Evolutionary conservation across 64 coral and sea anemone genomes (phyloP), one percentile per base, ranked within the genome.

Genomic region (Montipora sp.): DNA sequence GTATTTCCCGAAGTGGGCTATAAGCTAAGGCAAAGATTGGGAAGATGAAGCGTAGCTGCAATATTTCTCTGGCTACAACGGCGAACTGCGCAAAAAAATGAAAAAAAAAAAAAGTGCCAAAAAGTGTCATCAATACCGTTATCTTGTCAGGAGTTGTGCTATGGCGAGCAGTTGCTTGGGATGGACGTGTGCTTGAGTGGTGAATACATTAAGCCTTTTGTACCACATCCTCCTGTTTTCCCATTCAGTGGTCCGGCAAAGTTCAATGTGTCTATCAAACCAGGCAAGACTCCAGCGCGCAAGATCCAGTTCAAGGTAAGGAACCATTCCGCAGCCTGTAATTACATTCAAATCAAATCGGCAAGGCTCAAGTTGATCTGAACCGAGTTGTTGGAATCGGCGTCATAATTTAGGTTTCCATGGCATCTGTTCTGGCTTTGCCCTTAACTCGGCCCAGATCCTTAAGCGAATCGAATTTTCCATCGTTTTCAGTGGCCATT

Each of bases 131-230:
- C 24, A 13, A 3, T 47, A 13, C 68, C 16, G 5, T 68, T 84
- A 15, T 69, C 14, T 47, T 61, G 8, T 36, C 59, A 84, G 81
- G 81, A 84, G 16, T 44, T 84, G 27, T 84, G 81, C 36, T 84
- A 84, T 48, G 81, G 81, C 43, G 61, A 68, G 24, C 15, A 69
- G 45, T 16, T 84, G 1, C 36, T 84, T 84, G 81, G 81, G 8
- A 18, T 84, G 27, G 81, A 84, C 36, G 60, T 84, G 81, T 84
- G 81, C 19, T 5, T 84, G 36, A 84, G 81, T n/a, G 59, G 81
- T 12, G 36, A 68, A 48, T 20, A 68, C 44, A 84, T 48, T 8
- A 8, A 11, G 43, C 81, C 81, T n/a, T 48, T n/a, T 16, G 15
- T 47, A 7, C 36, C 27, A 8, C 43, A 69, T 49, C 13, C 81